Conservation (phyloP, 2,797 vertebrate genomes). For the Caiman crocodilus region DNA sequence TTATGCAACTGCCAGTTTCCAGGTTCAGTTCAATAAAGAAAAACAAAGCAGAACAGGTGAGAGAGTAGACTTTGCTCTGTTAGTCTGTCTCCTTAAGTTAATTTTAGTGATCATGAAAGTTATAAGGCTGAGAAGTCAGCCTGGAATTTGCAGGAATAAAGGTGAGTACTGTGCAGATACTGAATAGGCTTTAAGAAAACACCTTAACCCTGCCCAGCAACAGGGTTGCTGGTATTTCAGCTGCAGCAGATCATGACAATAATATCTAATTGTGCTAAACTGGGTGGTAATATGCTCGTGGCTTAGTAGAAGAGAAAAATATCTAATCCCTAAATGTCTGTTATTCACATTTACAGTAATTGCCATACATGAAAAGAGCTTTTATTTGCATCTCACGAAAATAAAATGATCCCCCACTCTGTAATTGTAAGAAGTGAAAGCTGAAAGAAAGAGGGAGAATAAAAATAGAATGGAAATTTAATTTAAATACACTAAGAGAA, state of each 20-base stretch:
- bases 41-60: slow-evolving; percentile 46
- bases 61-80: slow-evolving; percentile 30
- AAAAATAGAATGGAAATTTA: slow-evolving; percentile 56
- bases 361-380: slow-evolving; percentile 38
- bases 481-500: slow-evolving; percentile 44
- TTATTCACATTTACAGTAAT: background rate
- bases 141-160: background rate
- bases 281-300: background rate
- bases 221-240: slow-evolving; percentile 14
- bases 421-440: slow-evolving; percentile 61
- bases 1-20: slow-evolving; percentile 60
- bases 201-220: background rate
- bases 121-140: slow-evolving; percentile 47
- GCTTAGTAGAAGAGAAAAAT: slow-evolving; percentile 36
- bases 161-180: background rate
- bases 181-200: background rate
- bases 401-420: background rate
- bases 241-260: background rate
- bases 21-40: slow-evolving; percentile 61
- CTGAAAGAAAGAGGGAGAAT: slow-evolving; percentile 5
- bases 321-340: slow-evolving; percentile 19
- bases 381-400: slow-evolving; percentile 56
- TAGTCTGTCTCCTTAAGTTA: slow-evolving; percentile 34
- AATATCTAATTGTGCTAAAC: slow-evolving; percentile 17
- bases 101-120: slow-evolving; percentile 25